These are phyloP conservation scores for Holacanthella duospinosa DNA, from an alignment of 2,888 invertebrate species.

Conservation along the genomic window DNA sequence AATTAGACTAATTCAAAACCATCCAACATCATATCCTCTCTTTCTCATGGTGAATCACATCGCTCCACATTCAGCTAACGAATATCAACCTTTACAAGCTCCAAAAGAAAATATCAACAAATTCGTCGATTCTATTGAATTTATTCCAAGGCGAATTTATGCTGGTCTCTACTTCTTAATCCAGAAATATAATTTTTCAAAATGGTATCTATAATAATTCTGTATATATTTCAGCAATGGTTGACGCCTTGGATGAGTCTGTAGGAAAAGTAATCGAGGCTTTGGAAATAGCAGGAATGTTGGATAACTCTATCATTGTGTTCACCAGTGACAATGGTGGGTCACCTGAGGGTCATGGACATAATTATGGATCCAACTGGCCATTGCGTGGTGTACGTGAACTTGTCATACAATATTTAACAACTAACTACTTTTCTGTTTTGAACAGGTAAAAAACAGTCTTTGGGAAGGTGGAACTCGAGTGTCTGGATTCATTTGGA, in stretches of 20 bases:
- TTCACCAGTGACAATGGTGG: constrained; percentile 85
- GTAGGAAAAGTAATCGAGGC: constrained; percentile 64
- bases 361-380: constrained; percentile 67
- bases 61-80: constrained; percentile 67
- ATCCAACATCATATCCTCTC: constrained; percentile 41
- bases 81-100: constrained; percentile 59
- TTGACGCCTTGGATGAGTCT: constrained; percentile 71
- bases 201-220: too few species aligned
- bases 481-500: constrained; percentile 30
- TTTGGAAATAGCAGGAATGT: constrained; percentile 54
- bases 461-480: constrained; percentile 36
- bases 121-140: constrained; percentile 53
- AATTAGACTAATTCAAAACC: constrained; percentile 48
- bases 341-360: constrained; percentile 58
- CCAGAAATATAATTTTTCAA: too few species aligned
- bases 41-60: constrained; percentile 61
- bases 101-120: constrained; percentile 58
- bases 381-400: constrained; percentile 61
- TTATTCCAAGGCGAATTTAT: constrained; percentile 55
- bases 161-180: too few species aligned
- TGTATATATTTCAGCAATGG: constrained; percentile 62
- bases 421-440: too few species aligned
- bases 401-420: too few species aligned
- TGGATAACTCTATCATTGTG: constrained; percentile 69
- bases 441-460: constrained; percentile 33